These are phyloP conservation scores for Gymnothorax reevesii DNA, from an alignment of 2,797 vertebrate species.

Conservation along the genomic window DNA sequence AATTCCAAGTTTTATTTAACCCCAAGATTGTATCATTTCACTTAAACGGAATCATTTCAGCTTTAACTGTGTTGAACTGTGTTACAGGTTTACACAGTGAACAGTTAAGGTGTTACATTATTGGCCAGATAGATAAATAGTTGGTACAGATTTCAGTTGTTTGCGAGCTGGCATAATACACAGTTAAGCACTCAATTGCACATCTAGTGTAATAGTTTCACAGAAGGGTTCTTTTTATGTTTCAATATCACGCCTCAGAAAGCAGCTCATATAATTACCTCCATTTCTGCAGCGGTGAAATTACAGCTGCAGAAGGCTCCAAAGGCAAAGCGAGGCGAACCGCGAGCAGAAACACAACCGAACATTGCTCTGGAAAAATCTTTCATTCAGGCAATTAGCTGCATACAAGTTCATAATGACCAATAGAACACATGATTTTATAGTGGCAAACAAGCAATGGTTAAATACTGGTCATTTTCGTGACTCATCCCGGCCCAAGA, in stretches of 20 bases:
- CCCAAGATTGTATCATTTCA: background rate
- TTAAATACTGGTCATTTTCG: background rate
- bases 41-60: background rate
- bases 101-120: background rate
- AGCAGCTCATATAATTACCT: conserved; percentile 23
- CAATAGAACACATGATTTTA: conserved; percentile 4
- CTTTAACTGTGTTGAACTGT: background rate
- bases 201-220: conserved; percentile 29
- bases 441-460: background rate
- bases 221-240: conserved; percentile 30
- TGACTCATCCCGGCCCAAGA: conserved; percentile 15
- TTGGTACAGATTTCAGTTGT: conserved; percentile 1
- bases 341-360: background rate
- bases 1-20: background rate
- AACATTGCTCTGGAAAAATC: background rate
- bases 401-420: conserved; percentile 3
- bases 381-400: conserved; percentile 8
- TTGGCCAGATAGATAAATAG: background rate
- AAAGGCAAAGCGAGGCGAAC: background rate
- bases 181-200: conserved; percentile 25
- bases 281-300: conserved; percentile 15
- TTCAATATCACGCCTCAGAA: conserved; percentile 31
- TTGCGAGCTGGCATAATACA: conserved; percentile 12
- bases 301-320: background rate
- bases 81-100: background rate